Base-by-base conservation (phyloP, 1,140 invertebrate species). In the Drosophila lini region DNA sequence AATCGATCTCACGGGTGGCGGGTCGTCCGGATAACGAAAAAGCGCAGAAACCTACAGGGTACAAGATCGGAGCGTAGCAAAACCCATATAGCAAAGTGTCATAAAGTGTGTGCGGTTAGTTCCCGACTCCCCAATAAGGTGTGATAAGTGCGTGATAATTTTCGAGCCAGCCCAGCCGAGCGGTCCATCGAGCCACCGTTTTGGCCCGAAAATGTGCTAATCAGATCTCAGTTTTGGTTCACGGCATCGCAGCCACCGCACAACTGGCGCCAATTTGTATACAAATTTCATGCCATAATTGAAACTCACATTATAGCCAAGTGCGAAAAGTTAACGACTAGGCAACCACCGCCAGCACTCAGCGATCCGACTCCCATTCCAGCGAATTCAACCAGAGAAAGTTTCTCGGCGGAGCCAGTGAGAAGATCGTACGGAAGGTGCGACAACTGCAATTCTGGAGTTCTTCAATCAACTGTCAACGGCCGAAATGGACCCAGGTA, bases 81-180 rank as follows among this genome's bases (percentile, higher is more conserved):
- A 31, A 15, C 61, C 36, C 50, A 52, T 53, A 28, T 50, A 52
- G 19, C 13, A 38, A 55, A 55, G 65, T 69, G 62, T 67, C 65
- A 69, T 69, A 22, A 67, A 69, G 61, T 67, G 62, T 67, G 74
- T 76, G 56, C 32, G 56, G 42, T 64, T 48, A 56, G 42, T 74
- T 56, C 52, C 53, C 45, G 52, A 19, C 31, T 42, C 41, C 42
- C 59, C 56, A 58, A 90, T 62, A 74, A 78, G 86, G 86, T 91
- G 88, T 88, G 88, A 89, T 89, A 91, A 91, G 88, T 91, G 88
- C 67, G 88, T 81, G 80, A 88, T 89, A 90, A 89, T 90, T 90
- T 77, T 67, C 61, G 57, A 81, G 84, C 73, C 75, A 79, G 77
- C 53, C 44, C 50, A 44, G 34, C 38, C 56, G 48, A 64, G 56